These are phyloP conservation scores for Leiothrix lutea DNA, from an alignment of 2,113 vertebrate species.

Conservation along the genomic window DNA sequence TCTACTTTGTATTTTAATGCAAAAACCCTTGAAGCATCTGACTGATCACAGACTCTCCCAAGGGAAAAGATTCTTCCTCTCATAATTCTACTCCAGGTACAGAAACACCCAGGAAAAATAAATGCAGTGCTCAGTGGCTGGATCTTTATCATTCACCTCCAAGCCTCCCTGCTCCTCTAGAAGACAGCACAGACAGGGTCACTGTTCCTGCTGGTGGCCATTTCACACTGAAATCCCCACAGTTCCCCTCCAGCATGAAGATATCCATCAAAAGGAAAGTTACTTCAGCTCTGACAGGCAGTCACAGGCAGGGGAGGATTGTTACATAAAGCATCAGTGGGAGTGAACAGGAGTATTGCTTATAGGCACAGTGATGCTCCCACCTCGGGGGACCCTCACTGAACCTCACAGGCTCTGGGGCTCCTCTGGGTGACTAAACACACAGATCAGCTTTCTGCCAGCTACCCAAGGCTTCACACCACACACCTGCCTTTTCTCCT, in stretches of 20 bases:
- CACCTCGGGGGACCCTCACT: neutral
- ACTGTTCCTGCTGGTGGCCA: neutral
- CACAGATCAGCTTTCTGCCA: neutral
- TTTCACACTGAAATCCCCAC: neutral
- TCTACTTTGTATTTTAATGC: neutral
- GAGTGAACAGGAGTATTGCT: slow-evolving; percentile 28
- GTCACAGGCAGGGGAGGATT: neutral
- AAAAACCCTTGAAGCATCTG: neutral
- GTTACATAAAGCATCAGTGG: slow-evolving; percentile 50
- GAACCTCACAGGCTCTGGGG: neutral
- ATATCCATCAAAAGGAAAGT: neutral
- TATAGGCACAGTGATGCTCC: neutral
- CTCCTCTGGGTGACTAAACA: neutral
- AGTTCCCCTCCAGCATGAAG: neutral
- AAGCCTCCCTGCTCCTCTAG: neutral
- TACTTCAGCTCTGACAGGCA: slow-evolving; percentile 34
- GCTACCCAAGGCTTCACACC: neutral
- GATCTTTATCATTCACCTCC: neutral
- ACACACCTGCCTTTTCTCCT: neutral
- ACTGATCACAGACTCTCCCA: neutral
- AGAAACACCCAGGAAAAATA: neutral
- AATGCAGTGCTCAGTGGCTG: neutral
- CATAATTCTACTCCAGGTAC: neutral
- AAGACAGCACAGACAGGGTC: neutral
- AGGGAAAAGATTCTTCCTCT: neutral